Percentiles rank a stretch among this genome's conserved stretches.
Conservation (phyloP, 2,888 invertebrate genomes). For the Tenthredo mesomela region DNA sequence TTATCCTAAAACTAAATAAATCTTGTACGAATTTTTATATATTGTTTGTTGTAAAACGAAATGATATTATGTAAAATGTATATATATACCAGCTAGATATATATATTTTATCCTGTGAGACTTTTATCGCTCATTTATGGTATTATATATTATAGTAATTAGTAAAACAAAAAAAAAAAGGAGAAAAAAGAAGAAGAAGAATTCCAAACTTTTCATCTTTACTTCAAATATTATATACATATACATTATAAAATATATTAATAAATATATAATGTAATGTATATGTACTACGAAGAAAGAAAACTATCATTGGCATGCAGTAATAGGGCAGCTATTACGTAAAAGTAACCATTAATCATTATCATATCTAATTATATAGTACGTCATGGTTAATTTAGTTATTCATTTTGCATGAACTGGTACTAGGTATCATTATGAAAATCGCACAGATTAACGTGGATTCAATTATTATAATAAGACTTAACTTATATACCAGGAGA, state of each 20-base stretch:
- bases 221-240: no score
- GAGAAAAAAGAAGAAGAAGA: no score
- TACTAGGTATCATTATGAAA: no score
- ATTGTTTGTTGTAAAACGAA: neutral
- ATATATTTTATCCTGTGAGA: conserved; percentile 20
- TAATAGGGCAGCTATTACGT: neutral
- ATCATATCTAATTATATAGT: neutral
- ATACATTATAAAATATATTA: no score
- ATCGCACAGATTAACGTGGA: neutral
- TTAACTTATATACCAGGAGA: neutral
- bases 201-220: no score
- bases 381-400: neutral
- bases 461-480: neutral
- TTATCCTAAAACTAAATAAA: neutral
- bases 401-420: neutral
- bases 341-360: neutral
- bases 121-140: neutral
- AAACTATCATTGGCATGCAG: neutral
- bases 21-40: neutral
- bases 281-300: neutral
- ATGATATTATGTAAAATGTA: conserved; percentile 27
- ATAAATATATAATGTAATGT: no score
- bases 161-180: neutral
- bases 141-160: neutral
- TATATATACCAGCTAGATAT: conserved; percentile 13